phyloP scores from a whole-genome alignment of 2,797 vertebrate genomes.

The Prionace glauca region DNA sequence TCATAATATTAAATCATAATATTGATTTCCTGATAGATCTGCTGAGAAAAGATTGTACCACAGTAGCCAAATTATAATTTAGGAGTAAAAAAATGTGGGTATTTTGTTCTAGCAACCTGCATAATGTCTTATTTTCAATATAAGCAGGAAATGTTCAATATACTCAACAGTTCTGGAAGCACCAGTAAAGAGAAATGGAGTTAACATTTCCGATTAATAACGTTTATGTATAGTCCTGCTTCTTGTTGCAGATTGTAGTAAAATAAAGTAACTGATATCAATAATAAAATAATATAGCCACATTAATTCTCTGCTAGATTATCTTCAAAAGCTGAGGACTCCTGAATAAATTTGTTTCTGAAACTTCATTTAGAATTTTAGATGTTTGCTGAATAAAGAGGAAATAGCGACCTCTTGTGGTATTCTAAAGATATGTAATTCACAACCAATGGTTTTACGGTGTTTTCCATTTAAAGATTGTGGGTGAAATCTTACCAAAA shows the following conservation, averaged over 20 bases:
- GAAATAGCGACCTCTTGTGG: constrained; percentile 2
- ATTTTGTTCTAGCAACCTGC: too few species aligned
- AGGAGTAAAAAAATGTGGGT: background rate
- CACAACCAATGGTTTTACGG: background rate
- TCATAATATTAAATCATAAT: background rate
- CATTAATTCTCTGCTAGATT: background rate
- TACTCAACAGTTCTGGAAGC: too few species aligned
- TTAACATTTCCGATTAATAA: too few species aligned
- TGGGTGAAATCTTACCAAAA: too few species aligned
- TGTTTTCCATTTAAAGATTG: background rate
- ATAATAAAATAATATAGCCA: background rate
- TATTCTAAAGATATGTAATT: background rate
- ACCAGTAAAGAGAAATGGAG: too few species aligned
- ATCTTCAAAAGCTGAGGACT: background rate
- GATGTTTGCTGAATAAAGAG: background rate
- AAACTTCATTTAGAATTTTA: background rate
- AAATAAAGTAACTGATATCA: background rate
- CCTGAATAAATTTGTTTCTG: background rate
- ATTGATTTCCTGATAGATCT: background rate
- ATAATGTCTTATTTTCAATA: background rate
- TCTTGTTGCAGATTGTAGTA: background rate
- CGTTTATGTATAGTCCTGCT: too few species aligned
- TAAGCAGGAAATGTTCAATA: too few species aligned
- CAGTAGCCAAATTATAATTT: background rate
- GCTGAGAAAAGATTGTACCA: background rate